Conservation (phyloP, 1,140 invertebrate species). For the Mycetomoellerius zeteki region DNA sequence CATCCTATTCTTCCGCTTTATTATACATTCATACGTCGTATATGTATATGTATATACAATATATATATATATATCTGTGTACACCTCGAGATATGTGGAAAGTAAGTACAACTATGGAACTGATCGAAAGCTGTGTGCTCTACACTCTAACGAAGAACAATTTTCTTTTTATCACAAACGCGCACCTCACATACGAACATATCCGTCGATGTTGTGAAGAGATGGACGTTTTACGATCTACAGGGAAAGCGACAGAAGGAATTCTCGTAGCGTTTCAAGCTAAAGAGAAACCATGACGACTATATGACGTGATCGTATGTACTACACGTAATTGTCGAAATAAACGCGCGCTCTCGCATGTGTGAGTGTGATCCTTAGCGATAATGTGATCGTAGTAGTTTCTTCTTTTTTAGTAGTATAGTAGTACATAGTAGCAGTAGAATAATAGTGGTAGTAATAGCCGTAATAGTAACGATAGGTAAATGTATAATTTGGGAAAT, state of each 20-base stretch:
- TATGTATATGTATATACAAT: slow-evolving; percentile 76
- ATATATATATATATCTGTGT: slow-evolving; percentile 73
- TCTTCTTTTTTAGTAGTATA: slow-evolving; percentile 36
- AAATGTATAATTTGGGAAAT: slow-evolving; percentile 74
- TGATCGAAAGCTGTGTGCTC: slow-evolving; percentile 72
- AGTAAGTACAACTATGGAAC: slow-evolving; percentile 83
- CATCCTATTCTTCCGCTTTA: slow-evolving; percentile 58
- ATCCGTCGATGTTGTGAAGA: not conserved
- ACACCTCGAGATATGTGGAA: slow-evolving; percentile 77
- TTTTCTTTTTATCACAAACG: slow-evolving; percentile 52
- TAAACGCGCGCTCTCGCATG: slow-evolving; percentile 48
- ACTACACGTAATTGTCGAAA: slow-evolving; percentile 54
- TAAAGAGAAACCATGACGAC: slow-evolving; percentile 82
- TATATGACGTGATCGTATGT: slow-evolving; percentile 68
- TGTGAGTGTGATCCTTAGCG: slow-evolving; percentile 35
- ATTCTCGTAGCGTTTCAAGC: slow-evolving; percentile 67
- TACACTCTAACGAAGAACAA: slow-evolving; percentile 57
- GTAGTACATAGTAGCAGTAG: slow-evolving; percentile 41
- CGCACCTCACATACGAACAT: slow-evolving; percentile 18
- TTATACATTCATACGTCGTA: slow-evolving; percentile 69
- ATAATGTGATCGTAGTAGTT: slow-evolving; percentile 60
- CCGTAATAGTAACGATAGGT: slow-evolving; percentile 69
- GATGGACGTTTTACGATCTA: slow-evolving; percentile 31
- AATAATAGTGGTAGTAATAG: slow-evolving; percentile 41
- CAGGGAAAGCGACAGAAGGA: slow-evolving; percentile 40